phyloP scores from a whole-genome alignment of 2,797 vertebrate species.

The Selene dorsalis region DNA sequence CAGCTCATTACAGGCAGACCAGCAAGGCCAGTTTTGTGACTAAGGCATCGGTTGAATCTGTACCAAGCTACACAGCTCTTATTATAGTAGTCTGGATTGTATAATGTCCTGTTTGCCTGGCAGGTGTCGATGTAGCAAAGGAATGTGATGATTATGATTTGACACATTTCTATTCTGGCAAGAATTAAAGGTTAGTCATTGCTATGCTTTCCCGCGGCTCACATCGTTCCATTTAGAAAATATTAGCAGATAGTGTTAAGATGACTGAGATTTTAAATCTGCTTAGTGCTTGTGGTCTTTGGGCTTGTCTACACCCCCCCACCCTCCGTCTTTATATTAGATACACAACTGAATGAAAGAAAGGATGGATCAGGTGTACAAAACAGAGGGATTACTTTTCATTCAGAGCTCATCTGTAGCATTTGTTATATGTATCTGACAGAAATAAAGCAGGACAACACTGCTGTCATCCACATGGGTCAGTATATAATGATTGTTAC shows the following conservation, averaged over 20 bases:
- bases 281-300: slow-evolving; percentile 17
- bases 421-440: slow-evolving; percentile 34
- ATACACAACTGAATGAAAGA: slow-evolving; percentile 11
- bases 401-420: slow-evolving; percentile 38
- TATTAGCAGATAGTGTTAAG: slow-evolving; percentile 52
- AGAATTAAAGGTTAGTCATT: slow-evolving; percentile 60
- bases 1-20: slow-evolving; percentile 55
- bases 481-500: slow-evolving; percentile 76
- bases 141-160: slow-evolving; percentile 68
- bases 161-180: slow-evolving; percentile 69
- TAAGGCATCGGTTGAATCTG: slow-evolving; percentile 54
- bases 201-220: slow-evolving; percentile 55
- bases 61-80: slow-evolving; percentile 63
- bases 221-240: slow-evolving; percentile 44
- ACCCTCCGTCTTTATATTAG: background rate
- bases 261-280: slow-evolving; percentile 41
- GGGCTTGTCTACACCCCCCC: slow-evolving; percentile 1
- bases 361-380: background rate
- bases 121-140: slow-evolving; percentile 67
- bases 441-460: slow-evolving; percentile 59
- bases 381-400: slow-evolving; percentile 36
- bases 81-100: slow-evolving; percentile 63
- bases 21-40: slow-evolving; percentile 55
- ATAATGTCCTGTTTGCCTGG: slow-evolving; percentile 58
- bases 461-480: slow-evolving; percentile 67